phyloP scores from a whole-genome alignment of 2,113 vertebrate species.

The Chitala chitala region DNA sequence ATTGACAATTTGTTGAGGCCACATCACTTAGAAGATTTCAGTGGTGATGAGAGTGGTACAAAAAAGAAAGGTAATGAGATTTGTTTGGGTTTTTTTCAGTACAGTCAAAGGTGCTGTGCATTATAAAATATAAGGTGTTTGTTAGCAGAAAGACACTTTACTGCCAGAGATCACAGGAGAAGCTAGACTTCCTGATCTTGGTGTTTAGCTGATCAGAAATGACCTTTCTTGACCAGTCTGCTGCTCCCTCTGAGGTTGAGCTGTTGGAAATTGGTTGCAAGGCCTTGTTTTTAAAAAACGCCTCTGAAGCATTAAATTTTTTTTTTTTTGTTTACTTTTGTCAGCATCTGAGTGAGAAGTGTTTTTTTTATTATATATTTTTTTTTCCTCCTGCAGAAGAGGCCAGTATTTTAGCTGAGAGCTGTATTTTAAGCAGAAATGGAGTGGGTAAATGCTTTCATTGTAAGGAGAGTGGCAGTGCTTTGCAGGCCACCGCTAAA shows the following conservation, averaged over 20 bases:
- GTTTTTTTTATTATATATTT: too few species aligned
- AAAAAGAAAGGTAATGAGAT: too few species aligned
- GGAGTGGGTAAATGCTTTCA: constrained; percentile 4
- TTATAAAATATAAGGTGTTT: too few species aligned
- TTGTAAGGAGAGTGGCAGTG: not conserved
- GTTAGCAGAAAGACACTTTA: not conserved
- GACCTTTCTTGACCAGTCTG: not conserved
- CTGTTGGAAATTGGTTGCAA: not conserved
- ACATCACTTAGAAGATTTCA: too few species aligned
- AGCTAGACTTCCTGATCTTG: too few species aligned
- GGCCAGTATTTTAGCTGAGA: not conserved
- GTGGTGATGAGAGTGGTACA: too few species aligned
- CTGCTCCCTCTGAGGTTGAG: not conserved
- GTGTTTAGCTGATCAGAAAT: not conserved
- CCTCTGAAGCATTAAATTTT: not conserved
- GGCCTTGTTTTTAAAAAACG: not conserved
- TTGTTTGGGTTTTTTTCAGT: too few species aligned
- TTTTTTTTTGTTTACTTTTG: not conserved
- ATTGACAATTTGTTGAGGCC: too few species aligned
- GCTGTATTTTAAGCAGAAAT: not conserved
- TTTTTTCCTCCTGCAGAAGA: not conserved
- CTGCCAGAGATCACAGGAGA: not conserved
- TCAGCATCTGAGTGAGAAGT: not conserved
- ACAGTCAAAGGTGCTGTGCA: too few species aligned
- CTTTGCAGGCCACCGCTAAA: not conserved